Base-by-base conservation (phyloP, 2,888 invertebrate species). In the Cheilosia variabilis region DNA sequence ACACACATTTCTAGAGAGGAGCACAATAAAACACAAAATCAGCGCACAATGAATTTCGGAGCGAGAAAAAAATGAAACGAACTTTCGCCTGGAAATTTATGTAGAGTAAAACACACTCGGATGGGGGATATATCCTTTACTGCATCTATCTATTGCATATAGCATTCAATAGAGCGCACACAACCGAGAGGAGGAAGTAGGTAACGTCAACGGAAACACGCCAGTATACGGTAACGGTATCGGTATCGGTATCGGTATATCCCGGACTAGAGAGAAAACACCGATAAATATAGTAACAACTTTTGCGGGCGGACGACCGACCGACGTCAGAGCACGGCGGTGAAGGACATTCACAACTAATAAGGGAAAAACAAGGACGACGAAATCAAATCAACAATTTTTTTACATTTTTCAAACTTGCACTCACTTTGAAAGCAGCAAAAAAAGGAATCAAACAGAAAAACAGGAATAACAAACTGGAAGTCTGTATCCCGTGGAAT, bases 201-300 rank as follows among this genome's bases (percentile, higher is more conserved):
- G n/a, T 79, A 84, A 79, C 84, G 73, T 71, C 75, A 80, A 75
- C 75, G 75, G 84, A 84, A 84, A 84, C 75, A 71, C 84, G 80
- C 34, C 71, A 80, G 75, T 53, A 31, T 9, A 22, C 22, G 22
- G 22, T 19, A 19, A 22, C 22, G 22, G 22, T n/a, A n/a, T n/a
- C n/a, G n/a, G n/a, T n/a, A n/a, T n/a, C 22, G 22, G 22, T 19
- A 19, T 2, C 22, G 22, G 22, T 22, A 2, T 22, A 66, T 60
- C 77, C 69, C 82, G 77, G 55, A 82, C 65, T 72, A 72, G 31
- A 60, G 53, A 66, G 53, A 66, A 82, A 75, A 60, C 65, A 84
- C 84, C 84, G 84, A 84, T 86, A 58, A 86, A 80, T 81, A 86
- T 72, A 72, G 77, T 86, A 77, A 72, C 76, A 77, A 72, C 72